A percentile compares a stretch with the other conserved stretches of the same genome.
Evolutionary conservation across 2,888 invertebrate species (phyloP).

Genomic region (Lycia hirtaria): DNA sequence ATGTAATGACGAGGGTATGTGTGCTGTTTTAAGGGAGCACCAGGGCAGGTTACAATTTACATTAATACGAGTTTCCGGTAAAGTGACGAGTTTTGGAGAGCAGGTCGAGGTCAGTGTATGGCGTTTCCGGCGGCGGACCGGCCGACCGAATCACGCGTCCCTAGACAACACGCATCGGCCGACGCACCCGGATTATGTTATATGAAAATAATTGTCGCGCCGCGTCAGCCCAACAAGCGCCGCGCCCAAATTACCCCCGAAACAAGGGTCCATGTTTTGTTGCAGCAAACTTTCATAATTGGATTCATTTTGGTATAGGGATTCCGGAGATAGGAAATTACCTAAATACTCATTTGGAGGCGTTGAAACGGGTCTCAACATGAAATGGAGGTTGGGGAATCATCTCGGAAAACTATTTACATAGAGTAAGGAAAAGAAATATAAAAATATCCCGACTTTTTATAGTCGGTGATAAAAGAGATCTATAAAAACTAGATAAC

Average conservation of each 20-base stretch:
- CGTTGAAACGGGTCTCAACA: slow-evolving; percentile 11
- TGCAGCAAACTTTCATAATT: slow-evolving; percentile 68
- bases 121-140: slow-evolving; percentile 28
- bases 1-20: slow-evolving; percentile 56
- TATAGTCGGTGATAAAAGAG: background rate
- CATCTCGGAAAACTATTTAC: slow-evolving; percentile 10
- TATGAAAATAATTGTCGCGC: slow-evolving; percentile 78
- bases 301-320: slow-evolving; percentile 68
- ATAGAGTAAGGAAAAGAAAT: too few relatives aligned
- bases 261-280: slow-evolving; percentile 69
- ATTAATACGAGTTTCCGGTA: slow-evolving; percentile 69
- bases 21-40: slow-evolving; percentile 56
- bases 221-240: slow-evolving; percentile 63
- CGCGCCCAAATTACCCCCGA: slow-evolving; percentile 65
- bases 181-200: slow-evolving; percentile 75
- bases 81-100: slow-evolving; percentile 54
- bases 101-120: slow-evolving; percentile 39
- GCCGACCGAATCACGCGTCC: slow-evolving; percentile 70
- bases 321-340: slow-evolving; percentile 45
- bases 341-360: slow-evolving; percentile 23
- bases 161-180: slow-evolving; percentile 67
- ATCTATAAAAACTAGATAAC: background rate
- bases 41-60: slow-evolving; percentile 66
- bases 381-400: slow-evolving; percentile 5
- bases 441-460: background rate